Evolutionary conservation across 1,140 invertebrate species (phyloP).

Genomic region (Plectrocnemia conspersa): DNA sequence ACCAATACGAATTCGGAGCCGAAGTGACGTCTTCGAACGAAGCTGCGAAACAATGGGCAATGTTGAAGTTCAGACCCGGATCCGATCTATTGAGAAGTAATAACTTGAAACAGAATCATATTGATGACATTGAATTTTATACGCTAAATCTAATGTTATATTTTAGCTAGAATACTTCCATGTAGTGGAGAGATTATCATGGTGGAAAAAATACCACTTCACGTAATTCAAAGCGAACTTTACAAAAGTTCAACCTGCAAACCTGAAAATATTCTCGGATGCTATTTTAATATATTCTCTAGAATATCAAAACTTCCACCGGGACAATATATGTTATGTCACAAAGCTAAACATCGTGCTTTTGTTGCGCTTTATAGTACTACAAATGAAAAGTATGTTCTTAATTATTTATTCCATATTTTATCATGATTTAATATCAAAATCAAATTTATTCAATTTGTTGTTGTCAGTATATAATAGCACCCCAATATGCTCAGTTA

Average conservation of each 20-base stretch:
- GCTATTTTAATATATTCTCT: constrained; percentile 45
- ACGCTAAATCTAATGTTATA: neutral
- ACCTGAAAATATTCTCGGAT: constrained; percentile 38
- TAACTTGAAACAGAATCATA: neutral
- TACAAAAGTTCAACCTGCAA: constrained; percentile 41
- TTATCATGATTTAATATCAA: too few relatives aligned
- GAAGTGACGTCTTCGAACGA: constrained; percentile 46
- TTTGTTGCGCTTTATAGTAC: constrained; percentile 39
- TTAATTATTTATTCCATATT: constrained; percentile 1
- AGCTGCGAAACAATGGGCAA: constrained; percentile 45
- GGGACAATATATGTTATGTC: constrained; percentile 46
- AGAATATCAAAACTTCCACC: constrained; percentile 37
- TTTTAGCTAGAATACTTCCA: constrained; percentile 42
- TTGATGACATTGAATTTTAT: neutral
- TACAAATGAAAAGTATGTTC: neutral
- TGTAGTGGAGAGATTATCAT: constrained; percentile 41
- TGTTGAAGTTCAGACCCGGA: constrained; percentile 44
- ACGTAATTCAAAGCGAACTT: constrained; percentile 41
- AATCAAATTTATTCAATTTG: too few relatives aligned
- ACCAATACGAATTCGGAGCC: constrained; percentile 46
- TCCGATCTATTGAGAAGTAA: constrained; percentile 47
- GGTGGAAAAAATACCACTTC: constrained; percentile 42
- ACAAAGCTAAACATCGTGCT: constrained; percentile 42
- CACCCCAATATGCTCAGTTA: too few relatives aligned
- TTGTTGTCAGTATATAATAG: too few relatives aligned